Conservation (phyloP, 2,113 vertebrate species). For the Epinephelus lanceolatus region DNA sequence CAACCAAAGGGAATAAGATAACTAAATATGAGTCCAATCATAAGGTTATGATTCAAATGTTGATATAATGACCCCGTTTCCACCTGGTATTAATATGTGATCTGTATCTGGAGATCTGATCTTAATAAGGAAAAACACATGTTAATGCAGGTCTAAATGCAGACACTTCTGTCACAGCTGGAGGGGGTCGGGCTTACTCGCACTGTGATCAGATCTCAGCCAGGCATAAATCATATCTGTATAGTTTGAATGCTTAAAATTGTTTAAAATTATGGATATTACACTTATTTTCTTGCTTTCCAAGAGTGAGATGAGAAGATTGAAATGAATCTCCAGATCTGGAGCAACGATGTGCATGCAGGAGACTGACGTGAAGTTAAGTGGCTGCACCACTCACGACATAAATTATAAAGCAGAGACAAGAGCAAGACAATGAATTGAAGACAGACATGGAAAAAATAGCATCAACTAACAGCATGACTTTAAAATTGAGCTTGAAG, state of each 20-base stretch:
- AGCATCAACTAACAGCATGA: background rate
- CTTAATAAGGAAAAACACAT: background rate
- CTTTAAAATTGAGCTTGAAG: background rate
- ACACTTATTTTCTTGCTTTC: too few species aligned
- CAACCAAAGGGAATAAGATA: too few species aligned
- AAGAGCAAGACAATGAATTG: background rate
- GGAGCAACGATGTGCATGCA: too few species aligned
- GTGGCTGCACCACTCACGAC: background rate
- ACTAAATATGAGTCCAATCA: background rate
- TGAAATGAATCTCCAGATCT: too few species aligned
- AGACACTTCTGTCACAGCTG: too few species aligned
- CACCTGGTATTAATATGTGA: background rate
- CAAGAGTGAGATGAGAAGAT: too few species aligned
- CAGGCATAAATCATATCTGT: too few species aligned
- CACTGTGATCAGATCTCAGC: background rate
- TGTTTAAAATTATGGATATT: too few species aligned
- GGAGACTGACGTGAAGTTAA: too few species aligned
- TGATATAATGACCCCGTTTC: background rate
- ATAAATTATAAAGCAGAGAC: background rate
- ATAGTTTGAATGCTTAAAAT: too few species aligned
- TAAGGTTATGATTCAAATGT: background rate
- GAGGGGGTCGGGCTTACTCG: too few species aligned
- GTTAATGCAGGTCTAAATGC: background rate
- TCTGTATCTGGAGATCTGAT: background rate
- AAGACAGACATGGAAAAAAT: background rate